A percentile compares a stretch with the other conserved stretches of the same genome.
These are phyloP conservation scores for Piaya cayana DNA, from an alignment of 2,113 vertebrate genomes.

Conservation along the genomic window DNA sequence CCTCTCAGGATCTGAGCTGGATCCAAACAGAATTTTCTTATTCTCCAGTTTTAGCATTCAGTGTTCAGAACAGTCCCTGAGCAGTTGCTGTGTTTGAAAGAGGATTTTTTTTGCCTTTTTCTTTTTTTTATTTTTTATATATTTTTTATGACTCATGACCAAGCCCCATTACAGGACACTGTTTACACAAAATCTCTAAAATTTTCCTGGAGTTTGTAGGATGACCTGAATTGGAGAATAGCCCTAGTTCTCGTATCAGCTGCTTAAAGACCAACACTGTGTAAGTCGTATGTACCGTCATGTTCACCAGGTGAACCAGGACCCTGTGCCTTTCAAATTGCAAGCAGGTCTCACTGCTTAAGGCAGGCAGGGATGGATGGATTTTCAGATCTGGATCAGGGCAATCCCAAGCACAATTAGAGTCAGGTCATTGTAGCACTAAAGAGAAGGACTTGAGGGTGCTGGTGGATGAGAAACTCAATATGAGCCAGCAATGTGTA, in stretches of 20 bases:
- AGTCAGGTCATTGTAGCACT: too few relatives aligned
- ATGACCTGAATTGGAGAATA: not conserved
- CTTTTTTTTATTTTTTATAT: not conserved
- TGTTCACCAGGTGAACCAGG: too few relatives aligned
- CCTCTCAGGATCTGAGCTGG: not conserved
- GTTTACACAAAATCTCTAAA: not conserved
- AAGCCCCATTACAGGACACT: not conserved
- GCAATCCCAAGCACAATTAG: too few relatives aligned
- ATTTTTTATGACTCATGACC: fast-evolving
- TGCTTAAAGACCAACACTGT: too few relatives aligned
- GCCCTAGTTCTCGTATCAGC: not conserved
- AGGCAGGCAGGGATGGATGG: too few relatives aligned
- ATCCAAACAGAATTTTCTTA: not conserved
- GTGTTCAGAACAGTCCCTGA: not conserved
- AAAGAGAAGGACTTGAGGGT: too few relatives aligned
- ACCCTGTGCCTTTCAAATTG: too few relatives aligned
- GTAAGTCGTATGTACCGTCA: too few relatives aligned
- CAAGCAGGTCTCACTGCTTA: too few relatives aligned
- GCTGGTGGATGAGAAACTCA: too few relatives aligned
- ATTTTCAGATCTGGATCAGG: too few relatives aligned
- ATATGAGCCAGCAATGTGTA: too few relatives aligned
- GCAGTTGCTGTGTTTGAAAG: not conserved
- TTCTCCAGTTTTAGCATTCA: not conserved
- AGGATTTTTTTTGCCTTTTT: not conserved
- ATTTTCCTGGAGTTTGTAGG: not conserved